These are phyloP conservation scores for Hypanus sabinus DNA, from an alignment of 2,113 vertebrate genomes.

Conservation along the genomic window DNA sequence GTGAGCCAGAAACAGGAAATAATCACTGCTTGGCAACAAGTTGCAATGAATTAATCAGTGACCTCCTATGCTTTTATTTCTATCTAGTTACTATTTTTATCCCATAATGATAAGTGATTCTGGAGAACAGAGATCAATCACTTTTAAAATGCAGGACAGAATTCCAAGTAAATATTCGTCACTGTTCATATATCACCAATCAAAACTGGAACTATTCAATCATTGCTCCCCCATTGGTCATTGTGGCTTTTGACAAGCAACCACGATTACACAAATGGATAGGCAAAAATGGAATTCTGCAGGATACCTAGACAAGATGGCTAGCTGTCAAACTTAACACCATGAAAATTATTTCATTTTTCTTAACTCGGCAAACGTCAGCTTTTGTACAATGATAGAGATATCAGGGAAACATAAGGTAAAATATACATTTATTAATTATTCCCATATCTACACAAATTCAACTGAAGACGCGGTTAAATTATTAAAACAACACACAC, in stretches of 20 bases:
- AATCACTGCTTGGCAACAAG: background rate
- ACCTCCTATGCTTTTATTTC: background rate
- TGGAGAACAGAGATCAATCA: background rate
- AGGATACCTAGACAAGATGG: background rate
- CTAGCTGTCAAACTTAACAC: background rate
- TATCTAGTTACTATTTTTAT: background rate
- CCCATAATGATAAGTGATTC: background rate
- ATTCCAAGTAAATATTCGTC: background rate
- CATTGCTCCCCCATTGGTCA: background rate
- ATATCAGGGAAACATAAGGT: conserved; percentile 16
- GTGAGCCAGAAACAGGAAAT: background rate
- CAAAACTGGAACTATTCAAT: background rate
- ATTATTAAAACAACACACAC: background rate
- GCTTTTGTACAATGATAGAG: background rate
- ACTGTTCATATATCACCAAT: background rate
- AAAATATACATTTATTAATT: background rate
- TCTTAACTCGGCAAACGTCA: background rate
- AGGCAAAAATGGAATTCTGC: background rate
- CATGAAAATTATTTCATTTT: background rate
- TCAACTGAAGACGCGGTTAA: background rate
- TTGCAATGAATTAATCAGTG: background rate
- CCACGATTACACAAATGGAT: background rate
- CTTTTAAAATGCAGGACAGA: background rate
- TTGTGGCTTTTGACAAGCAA: background rate
- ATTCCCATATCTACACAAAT: background rate